These are phyloP conservation scores for Menidia menidia DNA, from an alignment of 2,797 vertebrate species.

Conservation along the genomic window DNA sequence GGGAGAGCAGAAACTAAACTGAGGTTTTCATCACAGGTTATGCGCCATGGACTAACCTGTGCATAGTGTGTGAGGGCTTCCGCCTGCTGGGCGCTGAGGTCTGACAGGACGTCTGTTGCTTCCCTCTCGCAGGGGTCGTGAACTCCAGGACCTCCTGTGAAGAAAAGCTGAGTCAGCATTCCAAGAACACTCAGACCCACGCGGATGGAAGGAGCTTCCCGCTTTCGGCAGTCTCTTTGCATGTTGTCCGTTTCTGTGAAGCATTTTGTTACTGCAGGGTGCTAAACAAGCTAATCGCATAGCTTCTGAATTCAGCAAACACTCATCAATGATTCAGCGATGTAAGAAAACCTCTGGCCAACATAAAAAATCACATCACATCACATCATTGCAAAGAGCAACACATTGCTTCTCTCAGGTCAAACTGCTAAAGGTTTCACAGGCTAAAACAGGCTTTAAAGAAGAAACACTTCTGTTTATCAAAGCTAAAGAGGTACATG, in stretches of 20 bases:
- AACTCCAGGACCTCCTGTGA: constrained; percentile 89
- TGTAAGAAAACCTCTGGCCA: constrained; percentile 2
- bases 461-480: background rate
- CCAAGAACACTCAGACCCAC: too few relatives aligned
- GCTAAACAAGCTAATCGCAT: too few relatives aligned
- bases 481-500: constrained; percentile 2
- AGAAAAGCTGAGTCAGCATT: too few relatives aligned
- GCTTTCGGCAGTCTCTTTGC: too few relatives aligned
- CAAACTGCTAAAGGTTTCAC: constrained; percentile 24
- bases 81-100: constrained; percentile 88
- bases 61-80: constrained; percentile 90
- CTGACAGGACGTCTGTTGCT: constrained; percentile 87
- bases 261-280: too few relatives aligned
- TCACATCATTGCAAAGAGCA: constrained; percentile 12
- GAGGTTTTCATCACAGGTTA: too few relatives aligned
- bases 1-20: too few relatives aligned
- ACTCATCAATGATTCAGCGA: constrained; percentile 19
- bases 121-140: constrained; percentile 92
- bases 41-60: constrained; percentile 82
- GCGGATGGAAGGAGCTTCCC: too few relatives aligned
- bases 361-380: background rate
- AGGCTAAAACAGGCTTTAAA: background rate
- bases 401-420: background rate
- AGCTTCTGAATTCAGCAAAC: background rate
- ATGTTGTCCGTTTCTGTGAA: too few relatives aligned